Evolutionary conservation across 2,113 vertebrate genomes (phyloP).

Genomic region (Grammomys surdaster): DNA sequence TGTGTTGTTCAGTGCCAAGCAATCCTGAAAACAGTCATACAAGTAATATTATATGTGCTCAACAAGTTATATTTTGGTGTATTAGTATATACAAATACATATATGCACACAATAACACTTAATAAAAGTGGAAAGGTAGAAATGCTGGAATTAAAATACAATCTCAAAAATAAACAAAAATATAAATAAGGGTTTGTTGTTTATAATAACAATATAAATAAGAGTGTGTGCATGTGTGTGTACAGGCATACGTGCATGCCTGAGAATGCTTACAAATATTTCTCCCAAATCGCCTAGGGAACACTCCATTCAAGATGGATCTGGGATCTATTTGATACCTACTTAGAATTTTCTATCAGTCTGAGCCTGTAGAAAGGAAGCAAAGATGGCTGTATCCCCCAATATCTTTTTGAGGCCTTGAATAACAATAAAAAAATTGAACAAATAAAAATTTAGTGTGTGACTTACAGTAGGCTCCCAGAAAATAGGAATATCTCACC

Average conservation of each 20-base stretch:
- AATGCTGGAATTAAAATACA: neutral
- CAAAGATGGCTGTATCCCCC: neutral
- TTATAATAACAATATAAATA: neutral
- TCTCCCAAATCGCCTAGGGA: neutral
- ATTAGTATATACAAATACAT: neutral
- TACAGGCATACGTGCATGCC: neutral
- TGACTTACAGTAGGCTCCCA: neutral
- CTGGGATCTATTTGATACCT: neutral
- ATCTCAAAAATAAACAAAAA: constrained; percentile 8
- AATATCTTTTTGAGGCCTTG: neutral
- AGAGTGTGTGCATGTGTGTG: neutral
- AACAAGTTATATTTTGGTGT: neutral
- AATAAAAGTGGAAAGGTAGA: neutral
- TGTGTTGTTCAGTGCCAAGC: neutral
- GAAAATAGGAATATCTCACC: neutral
- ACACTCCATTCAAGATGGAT: no score
- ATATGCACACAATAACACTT: neutral
- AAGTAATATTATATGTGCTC: neutral
- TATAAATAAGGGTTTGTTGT: no score
- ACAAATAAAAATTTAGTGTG: neutral
- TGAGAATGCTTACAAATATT: neutral
- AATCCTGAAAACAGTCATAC: neutral
- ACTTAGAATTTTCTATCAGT: neutral
- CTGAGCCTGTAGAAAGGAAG: neutral
- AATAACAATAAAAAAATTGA: neutral